phyloP scores from a whole-genome alignment of 64 coral and sea anemone species.

The Platygyra sinensis region DNA sequence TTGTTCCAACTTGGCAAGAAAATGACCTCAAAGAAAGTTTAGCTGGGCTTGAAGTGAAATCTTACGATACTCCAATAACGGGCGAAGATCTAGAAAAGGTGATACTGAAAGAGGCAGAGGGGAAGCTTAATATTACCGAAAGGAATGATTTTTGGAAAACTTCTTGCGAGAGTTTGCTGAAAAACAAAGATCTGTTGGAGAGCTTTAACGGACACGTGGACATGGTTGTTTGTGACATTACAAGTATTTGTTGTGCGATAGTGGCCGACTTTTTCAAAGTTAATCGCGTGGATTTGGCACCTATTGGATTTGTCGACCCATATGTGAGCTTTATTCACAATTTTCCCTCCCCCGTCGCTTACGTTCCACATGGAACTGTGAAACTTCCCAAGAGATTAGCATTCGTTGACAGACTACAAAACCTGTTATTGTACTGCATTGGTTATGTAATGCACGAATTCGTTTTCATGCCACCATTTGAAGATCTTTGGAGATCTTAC shows the following conservation, averaged over 20 bases:
- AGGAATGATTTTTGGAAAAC: slow-evolving; percentile 27
- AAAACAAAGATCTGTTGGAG: slow-evolving; percentile 1
- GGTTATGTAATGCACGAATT: slow-evolving; percentile 51
- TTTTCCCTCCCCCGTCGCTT: slow-evolving; percentile 71
- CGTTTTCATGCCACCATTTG: slow-evolving; percentile 46
- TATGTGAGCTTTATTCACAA: slow-evolving; percentile 83
- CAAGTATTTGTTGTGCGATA: slow-evolving; percentile 63
- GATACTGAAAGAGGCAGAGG: slow-evolving; percentile 61
- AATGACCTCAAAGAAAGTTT: background rate
- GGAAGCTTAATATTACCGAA: slow-evolving; percentile 22
- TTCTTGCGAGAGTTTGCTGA: slow-evolving; percentile 30
- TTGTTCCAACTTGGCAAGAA: slow-evolving; percentile 57
- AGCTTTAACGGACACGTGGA: slow-evolving; percentile 1
- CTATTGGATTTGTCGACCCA: slow-evolving; percentile 73
- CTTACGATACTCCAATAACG: slow-evolving; percentile 51
- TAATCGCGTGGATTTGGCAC: slow-evolving; percentile 71
- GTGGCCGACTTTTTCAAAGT: slow-evolving; percentile 67
- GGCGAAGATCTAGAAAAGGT: slow-evolving; percentile 44
- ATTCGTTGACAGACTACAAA: slow-evolving; percentile 46
- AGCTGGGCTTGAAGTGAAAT: slow-evolving; percentile 16
- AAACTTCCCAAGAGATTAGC: slow-evolving; percentile 42
- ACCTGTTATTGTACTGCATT: slow-evolving; percentile 48
- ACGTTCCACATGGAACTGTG: slow-evolving; percentile 50
- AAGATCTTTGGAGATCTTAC: slow-evolving; percentile 47
- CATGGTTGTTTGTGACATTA: slow-evolving; percentile 76